Percentiles rank a stretch among this genome's conserved stretches.
These are phyloP conservation scores for Orchesella cincta DNA, from an alignment of 1,140 invertebrate genomes.

Conservation along the genomic window DNA sequence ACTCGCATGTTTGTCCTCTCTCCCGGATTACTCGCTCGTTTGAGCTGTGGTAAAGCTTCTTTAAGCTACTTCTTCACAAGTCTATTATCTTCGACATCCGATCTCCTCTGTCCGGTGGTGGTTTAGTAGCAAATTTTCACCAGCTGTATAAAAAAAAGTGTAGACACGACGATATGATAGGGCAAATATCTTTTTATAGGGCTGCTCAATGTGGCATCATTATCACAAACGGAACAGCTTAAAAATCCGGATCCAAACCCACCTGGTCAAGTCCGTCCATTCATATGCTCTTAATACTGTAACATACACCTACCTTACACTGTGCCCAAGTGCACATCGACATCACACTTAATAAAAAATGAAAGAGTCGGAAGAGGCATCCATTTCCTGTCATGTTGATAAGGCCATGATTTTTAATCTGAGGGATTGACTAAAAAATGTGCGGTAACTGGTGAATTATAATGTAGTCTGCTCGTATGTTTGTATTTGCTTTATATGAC, in stretches of 20 bases:
- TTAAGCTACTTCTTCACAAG: too few species aligned
- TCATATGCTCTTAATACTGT: not conserved
- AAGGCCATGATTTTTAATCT: constrained; percentile 41
- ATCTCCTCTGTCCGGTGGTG: too few species aligned
- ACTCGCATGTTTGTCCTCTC: too few species aligned
- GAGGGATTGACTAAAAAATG: constrained; percentile 36
- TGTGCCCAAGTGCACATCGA: not conserved
- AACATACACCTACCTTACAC: not conserved
- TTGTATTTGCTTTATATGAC: too few species aligned
- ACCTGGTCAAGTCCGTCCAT: constrained; percentile 11
- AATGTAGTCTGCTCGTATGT: too few species aligned
- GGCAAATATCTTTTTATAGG: not conserved
- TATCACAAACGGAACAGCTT: not conserved
- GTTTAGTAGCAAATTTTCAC: too few species aligned
- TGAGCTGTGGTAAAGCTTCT: too few species aligned
- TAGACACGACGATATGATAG: not conserved
- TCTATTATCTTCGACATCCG: too few species aligned
- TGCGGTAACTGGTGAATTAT: constrained; percentile 2
- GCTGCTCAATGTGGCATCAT: not conserved
- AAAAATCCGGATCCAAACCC: constrained; percentile 19
- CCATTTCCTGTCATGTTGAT: constrained; percentile 44
- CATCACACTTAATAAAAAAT: constrained; percentile 20
- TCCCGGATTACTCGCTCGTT: too few species aligned
- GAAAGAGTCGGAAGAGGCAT: constrained; percentile 11
- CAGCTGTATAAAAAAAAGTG: not conserved